phyloP scores from a whole-genome alignment of 2,113 vertebrate species.

The Tetraodon nigroviridis region DNA sequence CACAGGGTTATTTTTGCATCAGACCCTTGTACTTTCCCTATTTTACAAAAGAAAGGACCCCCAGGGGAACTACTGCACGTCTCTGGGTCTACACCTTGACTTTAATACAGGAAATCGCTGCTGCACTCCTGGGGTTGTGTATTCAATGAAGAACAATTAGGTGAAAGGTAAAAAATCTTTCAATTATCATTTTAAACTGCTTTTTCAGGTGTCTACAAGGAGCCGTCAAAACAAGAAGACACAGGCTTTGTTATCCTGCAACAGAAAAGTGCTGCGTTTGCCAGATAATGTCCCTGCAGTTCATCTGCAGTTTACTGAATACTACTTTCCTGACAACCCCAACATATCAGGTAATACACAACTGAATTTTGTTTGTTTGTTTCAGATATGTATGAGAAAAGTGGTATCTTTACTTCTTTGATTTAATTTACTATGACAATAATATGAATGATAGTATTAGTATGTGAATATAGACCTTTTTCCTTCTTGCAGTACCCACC shows the following conservation, averaged over 20 bases:
- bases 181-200: slow-evolving; percentile 1
- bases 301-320: slow-evolving; percentile 94
- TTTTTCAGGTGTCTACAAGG: slow-evolving; percentile 86
- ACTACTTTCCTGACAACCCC: slow-evolving; percentile 90
- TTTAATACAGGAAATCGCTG: slow-evolving; percentile 16
- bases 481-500: slow-evolving; percentile 79
- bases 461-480: neutral
- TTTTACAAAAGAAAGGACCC: slow-evolving; percentile 17
- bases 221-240: slow-evolving; percentile 89
- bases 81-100: slow-evolving; percentile 4
- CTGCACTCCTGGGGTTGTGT: neutral
- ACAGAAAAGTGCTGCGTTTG: slow-evolving; percentile 79
- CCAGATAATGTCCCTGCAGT: slow-evolving; percentile 84
- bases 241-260: slow-evolving; percentile 87
- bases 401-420: neutral
- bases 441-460: neutral
- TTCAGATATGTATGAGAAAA: neutral
- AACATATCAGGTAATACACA: slow-evolving; percentile 79
- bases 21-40: slow-evolving; percentile 38
- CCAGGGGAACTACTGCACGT: neutral
- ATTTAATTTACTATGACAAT: neutral
- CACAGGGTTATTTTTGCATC: slow-evolving; percentile 20
- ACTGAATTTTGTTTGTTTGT: neutral
- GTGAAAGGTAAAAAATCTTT: neutral
- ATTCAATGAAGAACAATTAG: no score